A percentile compares a stretch with the other conserved stretches of the same genome.
These are phyloP conservation scores for Tupaia chinensis DNA, from an alignment of 2,113 vertebrate genomes.

Conservation along the genomic window DNA sequence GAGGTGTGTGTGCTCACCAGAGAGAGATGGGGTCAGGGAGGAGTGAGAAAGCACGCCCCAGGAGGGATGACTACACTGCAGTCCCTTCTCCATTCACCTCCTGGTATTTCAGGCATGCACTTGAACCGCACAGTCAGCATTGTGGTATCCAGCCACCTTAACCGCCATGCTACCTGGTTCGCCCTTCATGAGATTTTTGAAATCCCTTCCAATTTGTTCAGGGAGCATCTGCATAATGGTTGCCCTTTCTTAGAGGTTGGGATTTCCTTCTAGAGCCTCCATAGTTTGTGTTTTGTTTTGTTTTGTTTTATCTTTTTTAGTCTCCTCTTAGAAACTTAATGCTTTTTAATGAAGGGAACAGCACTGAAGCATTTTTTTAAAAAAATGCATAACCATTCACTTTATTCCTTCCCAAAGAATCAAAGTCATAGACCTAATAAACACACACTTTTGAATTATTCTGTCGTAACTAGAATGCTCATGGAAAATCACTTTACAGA, in stretches of 20 bases:
- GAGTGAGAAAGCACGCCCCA: too few relatives aligned
- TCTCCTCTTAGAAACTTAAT: not conserved
- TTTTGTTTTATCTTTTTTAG: not conserved
- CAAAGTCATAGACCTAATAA: not conserved
- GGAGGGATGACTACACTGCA: too few relatives aligned
- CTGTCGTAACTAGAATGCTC: not conserved
- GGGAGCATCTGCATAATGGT: not conserved
- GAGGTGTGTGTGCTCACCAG: too few relatives aligned
- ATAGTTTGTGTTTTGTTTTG: not conserved
- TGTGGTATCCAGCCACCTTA: too few relatives aligned
- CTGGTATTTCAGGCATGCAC: too few relatives aligned
- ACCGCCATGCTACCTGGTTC: too few relatives aligned
- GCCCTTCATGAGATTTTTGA: too few relatives aligned
- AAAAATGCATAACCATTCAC: not conserved
- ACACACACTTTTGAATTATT: not conserved
- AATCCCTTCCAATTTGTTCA: not conserved
- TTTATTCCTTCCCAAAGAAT: slow-evolving; percentile 46
- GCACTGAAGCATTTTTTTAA: not conserved
- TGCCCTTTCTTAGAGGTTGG: not conserved
- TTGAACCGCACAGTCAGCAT: too few relatives aligned
- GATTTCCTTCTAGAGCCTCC: not conserved
- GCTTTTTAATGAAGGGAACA: slow-evolving; percentile 11
- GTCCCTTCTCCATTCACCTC: too few relatives aligned
- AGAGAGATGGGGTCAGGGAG: too few relatives aligned
- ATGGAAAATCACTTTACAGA: not conserved